Base-by-base conservation (phyloP, 92 coral and sea anemone genomes). In the Epizoanthus stellaris region DNA sequence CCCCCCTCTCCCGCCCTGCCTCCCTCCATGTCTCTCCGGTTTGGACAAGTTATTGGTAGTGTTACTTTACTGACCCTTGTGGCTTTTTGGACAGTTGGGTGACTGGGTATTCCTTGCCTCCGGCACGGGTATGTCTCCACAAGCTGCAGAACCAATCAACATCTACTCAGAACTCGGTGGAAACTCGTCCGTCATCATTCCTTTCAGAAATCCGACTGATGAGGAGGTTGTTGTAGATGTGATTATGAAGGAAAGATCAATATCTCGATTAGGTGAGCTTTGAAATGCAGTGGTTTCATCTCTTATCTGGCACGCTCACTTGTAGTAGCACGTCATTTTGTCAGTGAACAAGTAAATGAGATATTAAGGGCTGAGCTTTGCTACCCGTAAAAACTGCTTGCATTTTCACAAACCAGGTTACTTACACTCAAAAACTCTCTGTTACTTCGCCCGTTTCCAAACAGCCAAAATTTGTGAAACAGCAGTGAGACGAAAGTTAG, bases 71-170 rank as follows among this genome's bases (percentile, higher is more conserved):
- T 34, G 13, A 65, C 13, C 8, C 38, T 13, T 65, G 9, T 65
- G 70, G 42, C 34, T 80, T 39, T 66, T 38, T 56, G 13, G 38
- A 12, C 56, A 96, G 99, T 87, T 96, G 53, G 99, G 99, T 4
- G 98, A 92, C 74, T 94, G 98, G 99, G 91, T 90, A 5, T 96
- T 96, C 81, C 73, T 93, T 9, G 98, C 98, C 3, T 91, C 97
- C 61, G 99, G 99, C 21, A 94, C 98, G 2, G 99, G 99, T 14
- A 81, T 91, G 73, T 91, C 90, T 95, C 99, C 99, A 54, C 95
- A 95, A 17, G 81, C 97, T 8, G 89, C 90, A 62, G 95, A 96
- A 82, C 98, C 98, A 58, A 85, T 94, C 87, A 77, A 89, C 74
- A 85, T 96, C 19, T 93, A 85, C 82, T 92, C 98, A 53, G 92